phyloP scores from a whole-genome alignment of 2,113 vertebrate genomes.

The Perca schrenkii region DNA sequence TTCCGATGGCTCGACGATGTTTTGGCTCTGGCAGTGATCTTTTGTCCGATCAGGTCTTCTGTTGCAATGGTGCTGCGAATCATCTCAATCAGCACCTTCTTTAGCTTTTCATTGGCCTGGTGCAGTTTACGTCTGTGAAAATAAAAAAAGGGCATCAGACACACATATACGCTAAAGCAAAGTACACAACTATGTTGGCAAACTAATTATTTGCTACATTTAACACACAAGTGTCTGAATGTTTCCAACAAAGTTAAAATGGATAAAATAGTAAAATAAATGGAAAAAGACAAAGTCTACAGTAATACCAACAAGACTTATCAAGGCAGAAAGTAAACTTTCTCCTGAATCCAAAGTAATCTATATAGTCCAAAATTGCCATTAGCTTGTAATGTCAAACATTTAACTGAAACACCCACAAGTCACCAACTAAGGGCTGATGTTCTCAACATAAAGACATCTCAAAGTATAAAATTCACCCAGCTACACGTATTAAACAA shows the following conservation, averaged over 20 bases:
- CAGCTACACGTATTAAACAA: background rate
- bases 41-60: constrained; percentile 89
- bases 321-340: background rate
- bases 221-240: background rate
- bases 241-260: background rate
- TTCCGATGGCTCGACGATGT: constrained; percentile 11
- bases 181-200: background rate
- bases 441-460: background rate
- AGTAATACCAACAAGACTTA: background rate
- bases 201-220: background rate
- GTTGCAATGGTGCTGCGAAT: constrained; percentile 82
- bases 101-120: constrained; percentile 84
- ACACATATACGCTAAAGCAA: background rate
- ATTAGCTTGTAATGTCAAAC: background rate
- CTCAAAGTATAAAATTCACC: background rate
- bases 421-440: background rate
- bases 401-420: background rate
- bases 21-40: constrained; percentile 79
- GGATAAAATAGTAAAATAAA: background rate
- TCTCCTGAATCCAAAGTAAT: background rate
- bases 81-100: constrained; percentile 88
- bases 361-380: background rate
- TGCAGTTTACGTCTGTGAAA: constrained; percentile 83
- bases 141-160: background rate
- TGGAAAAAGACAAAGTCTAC: background rate